A percentile compares a stretch with the other conserved stretches of the same genome.
These are phyloP conservation scores for Morpho achilles DNA, from an alignment of 2,888 invertebrate genomes.

Conservation along the genomic window DNA sequence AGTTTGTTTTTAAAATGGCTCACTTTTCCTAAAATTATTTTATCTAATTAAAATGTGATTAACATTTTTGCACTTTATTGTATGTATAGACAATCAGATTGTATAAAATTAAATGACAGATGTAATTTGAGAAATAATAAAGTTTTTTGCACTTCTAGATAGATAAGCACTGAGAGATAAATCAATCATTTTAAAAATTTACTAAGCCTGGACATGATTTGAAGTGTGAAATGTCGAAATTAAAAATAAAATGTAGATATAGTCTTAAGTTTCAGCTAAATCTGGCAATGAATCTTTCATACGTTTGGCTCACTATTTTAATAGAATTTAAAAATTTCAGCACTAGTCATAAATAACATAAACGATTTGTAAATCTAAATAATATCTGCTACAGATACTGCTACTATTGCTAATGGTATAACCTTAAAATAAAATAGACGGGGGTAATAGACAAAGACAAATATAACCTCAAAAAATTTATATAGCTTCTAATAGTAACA, in stretches of 20 bases:
- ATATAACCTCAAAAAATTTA: conserved; percentile 24
- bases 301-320: conserved; percentile 18
- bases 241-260: conserved; percentile 20
- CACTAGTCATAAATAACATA: conserved; percentile 19
- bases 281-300: conserved; percentile 42
- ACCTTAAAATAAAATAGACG: conserved; percentile 23
- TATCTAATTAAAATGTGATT: conserved; percentile 27
- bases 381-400: conserved; percentile 12
- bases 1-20: conserved; percentile 77
- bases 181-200: conserved; percentile 33
- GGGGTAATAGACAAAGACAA: conserved; percentile 49
- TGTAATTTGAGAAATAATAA: conserved; percentile 42
- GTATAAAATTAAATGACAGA: conserved; percentile 31
- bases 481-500: conserved; percentile 4
- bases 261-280: conserved; percentile 21
- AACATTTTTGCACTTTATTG: conserved; percentile 36
- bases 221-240: conserved; percentile 45
- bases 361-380: conserved; percentile 15
- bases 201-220: conserved; percentile 36
- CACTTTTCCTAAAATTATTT: conserved; percentile 73
- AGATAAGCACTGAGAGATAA: conserved; percentile 46
- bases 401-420: conserved; percentile 19
- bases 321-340: conserved; percentile 18
- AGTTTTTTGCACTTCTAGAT: conserved; percentile 54
- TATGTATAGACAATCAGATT: conserved; percentile 48